Evolutionary conservation across 2,113 vertebrate species (phyloP), one percentile per base, ranked within the genome.

Genomic region (Lates calcarifer): DNA sequence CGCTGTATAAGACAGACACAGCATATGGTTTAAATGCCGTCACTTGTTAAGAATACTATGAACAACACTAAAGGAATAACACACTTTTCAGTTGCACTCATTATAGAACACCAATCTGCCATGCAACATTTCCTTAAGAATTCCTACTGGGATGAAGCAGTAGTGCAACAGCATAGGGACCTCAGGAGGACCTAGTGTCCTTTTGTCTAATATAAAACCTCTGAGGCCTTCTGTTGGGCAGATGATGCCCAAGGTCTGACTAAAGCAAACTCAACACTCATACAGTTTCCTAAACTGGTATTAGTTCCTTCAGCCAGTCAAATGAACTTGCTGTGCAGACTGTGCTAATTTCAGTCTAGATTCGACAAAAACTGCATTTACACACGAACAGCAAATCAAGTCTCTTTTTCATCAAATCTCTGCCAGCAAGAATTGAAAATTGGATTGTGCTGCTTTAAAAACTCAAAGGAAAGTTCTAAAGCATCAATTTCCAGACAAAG

Each of bases 221-320:
- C 28, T 2, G 67, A 80, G 74, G 77, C 71, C 45, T 80, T 86
- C 86, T 79, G 66, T 63, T 79, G 53, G 77, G 71, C 88, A 87
- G 71, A 87, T 3, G 0, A 51, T 87, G 72, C 79, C 85, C 85
- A 87, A 80, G 47, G 85, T 89, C 85, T 39, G 39, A 82, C 55
- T 24, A 60, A 60, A 82, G 49, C 20, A 78, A 82, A 43, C n/a
- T 56, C 1, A 56, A 78, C 1, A 26, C 66, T 55, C 20, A 22
- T 1, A 33, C 47, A 57, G 45, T 72, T 37, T 79, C 66, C 55
- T 26, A 2, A 55, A 17, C 41, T 41, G 57, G 66, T 14, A 61
- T 31, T 20, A 41, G 39, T 22, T 72, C 39, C 22, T 73, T 39
- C 22, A 14, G 53, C 63, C 15, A 41, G n/a, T 61, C 49, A 31